Conservation (phyloP, 2,888 invertebrate genomes). For the Lycocerus yunnanus region DNA sequence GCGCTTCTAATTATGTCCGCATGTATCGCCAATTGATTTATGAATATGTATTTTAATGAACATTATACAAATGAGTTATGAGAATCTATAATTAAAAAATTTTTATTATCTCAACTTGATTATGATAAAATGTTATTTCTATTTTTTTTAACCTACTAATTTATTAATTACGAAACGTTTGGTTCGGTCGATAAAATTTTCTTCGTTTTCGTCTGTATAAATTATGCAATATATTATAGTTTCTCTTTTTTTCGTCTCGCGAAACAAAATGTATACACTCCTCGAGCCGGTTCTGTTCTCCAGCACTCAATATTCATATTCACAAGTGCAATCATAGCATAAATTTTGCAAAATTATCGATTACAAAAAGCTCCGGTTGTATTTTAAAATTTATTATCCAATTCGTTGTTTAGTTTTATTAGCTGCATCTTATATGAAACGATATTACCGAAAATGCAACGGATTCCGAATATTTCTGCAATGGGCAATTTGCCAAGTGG, state of each 20-base stretch:
- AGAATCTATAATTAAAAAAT: conserved; percentile 1
- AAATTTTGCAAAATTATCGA: background rate
- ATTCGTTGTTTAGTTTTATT: conserved; percentile 11
- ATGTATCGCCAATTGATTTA: conserved; percentile 1
- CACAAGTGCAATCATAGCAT: background rate
- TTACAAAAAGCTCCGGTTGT: background rate
- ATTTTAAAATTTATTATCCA: background rate
- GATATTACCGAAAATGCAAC: conserved; percentile 32
- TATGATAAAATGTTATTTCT: background rate
- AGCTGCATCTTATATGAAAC: conserved; percentile 18
- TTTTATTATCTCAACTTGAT: background rate
- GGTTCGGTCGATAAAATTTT: background rate
- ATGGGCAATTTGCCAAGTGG: conserved; percentile 39
- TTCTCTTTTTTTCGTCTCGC: background rate
- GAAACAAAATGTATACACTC: background rate
- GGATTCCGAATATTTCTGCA: conserved; percentile 24
- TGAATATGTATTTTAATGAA: background rate
- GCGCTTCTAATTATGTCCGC: background rate
- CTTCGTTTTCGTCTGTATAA: background rate
- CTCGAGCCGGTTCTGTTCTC: background rate
- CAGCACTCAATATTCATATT: background rate
- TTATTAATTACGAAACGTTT: background rate
- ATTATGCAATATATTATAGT: background rate
- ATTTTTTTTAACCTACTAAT: background rate
- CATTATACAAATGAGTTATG: background rate